These are phyloP conservation scores for Macrosoma leucophasiata DNA, from an alignment of 2,888 invertebrate genomes.

Conservation along the genomic window DNA sequence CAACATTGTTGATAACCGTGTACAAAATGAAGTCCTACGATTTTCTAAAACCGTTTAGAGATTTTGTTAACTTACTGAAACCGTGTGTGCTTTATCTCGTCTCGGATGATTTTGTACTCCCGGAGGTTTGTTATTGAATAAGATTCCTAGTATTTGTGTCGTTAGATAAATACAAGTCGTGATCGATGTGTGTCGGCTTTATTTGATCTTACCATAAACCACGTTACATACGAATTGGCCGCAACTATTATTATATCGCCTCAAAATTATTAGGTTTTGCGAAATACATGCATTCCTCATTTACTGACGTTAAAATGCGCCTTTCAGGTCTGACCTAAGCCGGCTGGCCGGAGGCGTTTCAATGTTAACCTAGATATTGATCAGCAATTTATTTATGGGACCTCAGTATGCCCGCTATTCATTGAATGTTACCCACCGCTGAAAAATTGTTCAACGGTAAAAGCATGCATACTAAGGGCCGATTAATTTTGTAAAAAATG, in stretches of 20 bases:
- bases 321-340: slow-evolving; percentile 2
- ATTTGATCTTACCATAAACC: too few relatives aligned
- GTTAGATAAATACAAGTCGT: too few relatives aligned
- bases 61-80: slow-evolving; percentile 39
- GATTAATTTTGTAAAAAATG: too few relatives aligned
- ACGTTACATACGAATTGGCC: background rate
- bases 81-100: slow-evolving; percentile 27
- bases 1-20: slow-evolving; percentile 31
- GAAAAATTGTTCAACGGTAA: slow-evolving; percentile 36
- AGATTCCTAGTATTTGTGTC: too few relatives aligned
- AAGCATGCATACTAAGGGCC: too few relatives aligned
- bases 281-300: slow-evolving; percentile 30
- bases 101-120: slow-evolving; percentile 30
- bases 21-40: slow-evolving; percentile 37
- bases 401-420: slow-evolving; percentile 23
- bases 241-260: slow-evolving; percentile 7
- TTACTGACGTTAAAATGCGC: slow-evolving; percentile 5
- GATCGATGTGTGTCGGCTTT: too few relatives aligned
- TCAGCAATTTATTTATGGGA: slow-evolving; percentile 21
- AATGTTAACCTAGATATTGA: slow-evolving; percentile 21
- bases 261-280: slow-evolving; percentile 14
- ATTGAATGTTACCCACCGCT: slow-evolving; percentile 22
- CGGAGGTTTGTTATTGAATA: slow-evolving; percentile 33
- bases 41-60: slow-evolving; percentile 33
- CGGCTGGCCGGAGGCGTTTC: slow-evolving; percentile 5